Evolutionary conservation across 2,797 vertebrate genomes (phyloP).

Genomic region (Oreonectes daqikongensis): DNA sequence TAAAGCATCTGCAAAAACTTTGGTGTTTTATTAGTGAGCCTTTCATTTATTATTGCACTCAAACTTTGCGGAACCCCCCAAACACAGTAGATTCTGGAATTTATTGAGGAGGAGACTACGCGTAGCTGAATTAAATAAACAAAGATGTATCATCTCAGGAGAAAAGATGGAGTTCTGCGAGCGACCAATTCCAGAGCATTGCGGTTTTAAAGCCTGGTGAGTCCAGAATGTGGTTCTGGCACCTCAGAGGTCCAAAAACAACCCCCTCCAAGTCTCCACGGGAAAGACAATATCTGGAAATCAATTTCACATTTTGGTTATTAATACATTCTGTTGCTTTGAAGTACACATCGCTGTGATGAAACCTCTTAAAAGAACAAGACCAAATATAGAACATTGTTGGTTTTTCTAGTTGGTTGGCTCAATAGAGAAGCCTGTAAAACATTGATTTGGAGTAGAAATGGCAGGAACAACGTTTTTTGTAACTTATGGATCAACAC

Average conservation of each 20-base stretch:
- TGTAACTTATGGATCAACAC: not conserved
- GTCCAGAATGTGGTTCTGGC: not conserved
- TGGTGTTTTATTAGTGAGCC: not conserved
- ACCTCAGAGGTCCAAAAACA: constrained; percentile 27
- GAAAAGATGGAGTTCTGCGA: constrained; percentile 10
- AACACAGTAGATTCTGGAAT: constrained; percentile 8
- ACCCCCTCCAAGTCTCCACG: constrained; percentile 16
- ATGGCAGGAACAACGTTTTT: not conserved
- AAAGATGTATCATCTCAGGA: constrained; percentile 28
- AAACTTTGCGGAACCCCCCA: constrained; percentile 8
- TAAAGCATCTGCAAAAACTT: constrained; percentile 12
- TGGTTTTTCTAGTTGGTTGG: not conserved
- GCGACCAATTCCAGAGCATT: not conserved
- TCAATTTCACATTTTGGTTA: constrained; percentile 3
- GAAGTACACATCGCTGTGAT: not conserved
- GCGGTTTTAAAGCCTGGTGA: constrained; percentile 18
- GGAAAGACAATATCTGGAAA: constrained; percentile 31
- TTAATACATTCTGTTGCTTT: constrained; percentile 26
- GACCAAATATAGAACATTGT: not conserved
- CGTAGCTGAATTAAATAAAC: constrained; percentile 26
- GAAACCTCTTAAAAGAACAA: not conserved
- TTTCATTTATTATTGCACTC: not conserved
- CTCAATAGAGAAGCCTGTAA: not conserved
- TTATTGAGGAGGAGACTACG: not conserved
- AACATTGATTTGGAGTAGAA: not conserved